Conservation (phyloP, 2,113 vertebrate species). For the Aegotheles bennettii region DNA sequence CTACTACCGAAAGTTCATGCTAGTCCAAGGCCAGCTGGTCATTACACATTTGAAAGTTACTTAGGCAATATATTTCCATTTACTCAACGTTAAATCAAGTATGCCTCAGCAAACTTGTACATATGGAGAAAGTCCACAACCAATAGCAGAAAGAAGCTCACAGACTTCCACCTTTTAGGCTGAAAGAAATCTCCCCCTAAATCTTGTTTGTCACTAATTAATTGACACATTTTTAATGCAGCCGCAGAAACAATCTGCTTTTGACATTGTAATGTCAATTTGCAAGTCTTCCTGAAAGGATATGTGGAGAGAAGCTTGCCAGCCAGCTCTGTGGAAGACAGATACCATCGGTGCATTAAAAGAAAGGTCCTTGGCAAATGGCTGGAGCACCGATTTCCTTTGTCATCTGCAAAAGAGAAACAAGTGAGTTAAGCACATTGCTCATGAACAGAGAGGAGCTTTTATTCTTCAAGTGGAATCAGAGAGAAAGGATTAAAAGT, state of each 20-base stretch:
- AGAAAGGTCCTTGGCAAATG: conserved; percentile 89
- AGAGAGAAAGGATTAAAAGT: not conserved
- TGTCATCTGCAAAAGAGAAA: conserved; percentile 80
- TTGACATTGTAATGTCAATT: not conserved
- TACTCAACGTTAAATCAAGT: not conserved
- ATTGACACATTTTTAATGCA: not conserved
- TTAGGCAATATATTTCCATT: not conserved
- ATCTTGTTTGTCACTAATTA: not conserved
- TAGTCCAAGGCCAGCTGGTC: not conserved
- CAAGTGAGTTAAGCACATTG: not conserved
- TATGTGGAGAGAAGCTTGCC: conserved; percentile 93
- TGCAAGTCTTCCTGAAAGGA: conserved; percentile 72
- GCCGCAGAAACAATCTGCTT: not conserved
- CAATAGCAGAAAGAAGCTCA: not conserved
- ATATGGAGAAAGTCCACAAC: not conserved
- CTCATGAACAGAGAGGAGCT: not conserved
- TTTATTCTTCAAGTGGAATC: not conserved
- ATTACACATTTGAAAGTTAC: not conserved
- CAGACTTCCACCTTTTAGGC: not conserved
- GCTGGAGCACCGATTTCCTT: conserved; percentile 77
- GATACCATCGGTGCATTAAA: conserved; percentile 97
- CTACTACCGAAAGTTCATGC: not conserved
- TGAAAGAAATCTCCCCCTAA: not conserved
- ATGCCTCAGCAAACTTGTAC: not conserved
- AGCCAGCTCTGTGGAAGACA: conserved; percentile 90